phyloP scores from a whole-genome alignment of 2,888 invertebrate species.

The Acanthococcus lagerstroemiae region DNA sequence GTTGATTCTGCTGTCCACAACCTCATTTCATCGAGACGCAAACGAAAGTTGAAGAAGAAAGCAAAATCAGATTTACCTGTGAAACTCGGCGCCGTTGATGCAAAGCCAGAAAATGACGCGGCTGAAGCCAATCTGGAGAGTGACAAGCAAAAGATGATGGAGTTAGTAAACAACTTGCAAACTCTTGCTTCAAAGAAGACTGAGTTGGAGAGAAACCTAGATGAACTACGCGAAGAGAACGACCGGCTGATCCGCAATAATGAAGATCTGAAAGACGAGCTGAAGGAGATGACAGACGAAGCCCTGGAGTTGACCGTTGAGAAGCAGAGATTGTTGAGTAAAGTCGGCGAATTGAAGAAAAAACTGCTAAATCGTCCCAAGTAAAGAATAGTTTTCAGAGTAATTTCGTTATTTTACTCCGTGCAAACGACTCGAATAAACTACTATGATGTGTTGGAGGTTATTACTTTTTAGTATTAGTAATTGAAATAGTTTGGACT shows the following conservation, averaged over 20 bases:
- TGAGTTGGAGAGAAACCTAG: slow-evolving; percentile 1
- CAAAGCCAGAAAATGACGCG: background rate
- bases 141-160: slow-evolving; percentile 14
- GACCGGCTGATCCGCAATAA: slow-evolving; percentile 11
- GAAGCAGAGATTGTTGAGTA: slow-evolving; percentile 28
- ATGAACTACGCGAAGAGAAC: slow-evolving; percentile 18
- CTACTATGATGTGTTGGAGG: no score
- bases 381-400: no score
- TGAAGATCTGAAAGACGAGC: slow-evolving; percentile 19
- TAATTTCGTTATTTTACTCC: no score
- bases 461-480: no score
- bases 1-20: no score
- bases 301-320: slow-evolving; percentile 21
- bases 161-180: no score
- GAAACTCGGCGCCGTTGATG: background rate
- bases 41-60: background rate
- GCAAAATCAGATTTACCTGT: no score
- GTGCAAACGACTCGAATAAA: no score
- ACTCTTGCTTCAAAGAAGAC: slow-evolving; percentile 15
- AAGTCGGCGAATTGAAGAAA: slow-evolving; percentile 19
- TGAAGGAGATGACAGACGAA: slow-evolving; percentile 24
- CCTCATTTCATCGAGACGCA: no score
- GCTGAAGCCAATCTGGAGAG: slow-evolving; percentile 10
- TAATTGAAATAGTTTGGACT: no score
- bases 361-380: slow-evolving; percentile 17